phyloP scores from a whole-genome alignment of 2,113 vertebrate genomes.

The Crotophaga sulcirostris region DNA sequence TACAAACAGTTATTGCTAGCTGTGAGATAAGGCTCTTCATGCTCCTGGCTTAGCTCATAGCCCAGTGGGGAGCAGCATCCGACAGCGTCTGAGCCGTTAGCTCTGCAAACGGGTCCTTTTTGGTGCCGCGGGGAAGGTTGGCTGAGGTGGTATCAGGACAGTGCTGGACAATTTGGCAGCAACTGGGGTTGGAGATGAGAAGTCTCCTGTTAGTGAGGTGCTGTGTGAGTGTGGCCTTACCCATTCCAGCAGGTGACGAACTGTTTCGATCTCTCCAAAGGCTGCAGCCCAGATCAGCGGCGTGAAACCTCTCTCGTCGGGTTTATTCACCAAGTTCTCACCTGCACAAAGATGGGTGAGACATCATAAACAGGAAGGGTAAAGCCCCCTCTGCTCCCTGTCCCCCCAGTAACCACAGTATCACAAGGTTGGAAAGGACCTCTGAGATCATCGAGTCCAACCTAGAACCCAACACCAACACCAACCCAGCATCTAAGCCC shows the following conservation, averaged over 20 bases:
- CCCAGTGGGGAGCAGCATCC: background rate
- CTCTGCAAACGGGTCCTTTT: background rate
- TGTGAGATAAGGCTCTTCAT: background rate
- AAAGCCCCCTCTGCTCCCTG: background rate
- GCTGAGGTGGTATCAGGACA: background rate
- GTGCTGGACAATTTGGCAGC: background rate
- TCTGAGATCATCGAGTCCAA: no score
- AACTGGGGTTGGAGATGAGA: fast-evolving
- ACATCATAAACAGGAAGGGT: no score
- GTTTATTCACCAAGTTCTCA: constrained; percentile 84
- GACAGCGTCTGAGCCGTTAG: background rate
- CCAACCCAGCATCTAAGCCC: no score
- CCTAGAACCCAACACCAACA: no score
- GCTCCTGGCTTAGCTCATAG: background rate
- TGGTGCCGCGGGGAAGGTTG: background rate
- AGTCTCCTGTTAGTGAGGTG: background rate
- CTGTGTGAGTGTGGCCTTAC: constrained; percentile 42
- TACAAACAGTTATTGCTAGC: constrained; percentile 20
- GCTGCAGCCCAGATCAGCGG: constrained; percentile 96
- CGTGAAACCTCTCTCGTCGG: constrained; percentile 91
- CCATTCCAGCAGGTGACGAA: constrained; percentile 91
- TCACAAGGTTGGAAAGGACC: no score
- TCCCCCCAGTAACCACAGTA: background rate
- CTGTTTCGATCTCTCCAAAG: constrained; percentile 90
- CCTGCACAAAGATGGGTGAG: constrained; percentile 65